Evolutionary conservation across 2,888 invertebrate species (phyloP).

Genomic region (Athalia cordata): DNA sequence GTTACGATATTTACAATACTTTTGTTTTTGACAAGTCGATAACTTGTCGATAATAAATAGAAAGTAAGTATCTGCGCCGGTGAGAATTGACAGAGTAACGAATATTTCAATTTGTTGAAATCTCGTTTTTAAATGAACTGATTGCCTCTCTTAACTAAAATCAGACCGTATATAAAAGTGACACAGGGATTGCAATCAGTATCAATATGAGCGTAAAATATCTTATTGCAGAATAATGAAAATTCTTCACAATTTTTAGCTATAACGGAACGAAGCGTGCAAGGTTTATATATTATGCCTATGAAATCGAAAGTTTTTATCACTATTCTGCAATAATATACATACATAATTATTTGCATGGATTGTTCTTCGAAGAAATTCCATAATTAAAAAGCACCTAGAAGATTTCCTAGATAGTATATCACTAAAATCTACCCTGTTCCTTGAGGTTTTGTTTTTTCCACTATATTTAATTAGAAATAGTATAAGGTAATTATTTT

Average conservation of each 20-base stretch:
- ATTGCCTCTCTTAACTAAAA: conserved; percentile 1
- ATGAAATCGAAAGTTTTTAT: conserved; percentile 4
- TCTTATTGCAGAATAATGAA: conserved; percentile 26
- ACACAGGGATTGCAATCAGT: conserved; percentile 38
- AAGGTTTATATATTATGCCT: background rate
- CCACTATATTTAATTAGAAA: conserved; percentile 31
- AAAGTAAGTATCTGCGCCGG: conserved; percentile 25
- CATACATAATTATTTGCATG: background rate
- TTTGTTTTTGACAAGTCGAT: background rate
- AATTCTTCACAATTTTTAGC: background rate
- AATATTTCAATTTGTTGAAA: background rate
- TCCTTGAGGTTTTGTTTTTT: conserved; percentile 16
- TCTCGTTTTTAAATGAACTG: background rate
- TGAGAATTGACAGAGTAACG: conserved; percentile 4
- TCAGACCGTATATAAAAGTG: background rate
- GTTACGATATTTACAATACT: conserved; percentile 18
- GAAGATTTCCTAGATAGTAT: conserved; percentile 23
- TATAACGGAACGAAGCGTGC: background rate
- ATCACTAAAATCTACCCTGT: conserved; percentile 44
- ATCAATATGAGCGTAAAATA: conserved; percentile 19
- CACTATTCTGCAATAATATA: conserved; percentile 27
- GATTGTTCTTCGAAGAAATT: background rate
- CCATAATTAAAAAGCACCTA: conserved; percentile 19
- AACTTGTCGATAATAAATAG: conserved; percentile 14
- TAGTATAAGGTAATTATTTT: conserved; percentile 34